Conservation (phyloP, 2,888 invertebrate species). For the Ophion costatus region DNA sequence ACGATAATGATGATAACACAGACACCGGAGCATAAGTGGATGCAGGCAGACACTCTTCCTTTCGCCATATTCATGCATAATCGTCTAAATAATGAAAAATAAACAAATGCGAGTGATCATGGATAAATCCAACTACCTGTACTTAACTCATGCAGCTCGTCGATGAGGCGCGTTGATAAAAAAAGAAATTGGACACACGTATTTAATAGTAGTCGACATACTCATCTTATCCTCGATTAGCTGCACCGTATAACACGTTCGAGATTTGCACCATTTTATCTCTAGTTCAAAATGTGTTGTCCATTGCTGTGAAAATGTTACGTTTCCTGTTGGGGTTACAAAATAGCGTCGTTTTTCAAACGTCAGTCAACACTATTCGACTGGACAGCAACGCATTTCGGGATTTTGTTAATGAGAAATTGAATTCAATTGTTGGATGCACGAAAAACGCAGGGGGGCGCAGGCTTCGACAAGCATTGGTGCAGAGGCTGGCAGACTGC, state of each 20-base stretch:
- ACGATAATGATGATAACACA: constrained; percentile 63
- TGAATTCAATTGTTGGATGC: no score
- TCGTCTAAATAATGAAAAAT: constrained; percentile 15
- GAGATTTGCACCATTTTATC: background rate
- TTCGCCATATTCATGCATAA: background rate
- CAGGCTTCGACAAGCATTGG: no score
- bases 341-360: no score
- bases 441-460: no score
- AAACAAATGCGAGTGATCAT: constrained; percentile 41
- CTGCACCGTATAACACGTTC: no score
- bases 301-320: background rate
- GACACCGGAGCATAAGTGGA: constrained; percentile 52
- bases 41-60: constrained; percentile 26
- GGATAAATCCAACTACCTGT: constrained; percentile 38
- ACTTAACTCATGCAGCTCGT: background rate
- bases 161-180: constrained; percentile 23
- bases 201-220: background rate
- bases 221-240: no score
- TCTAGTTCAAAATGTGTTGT: background rate
- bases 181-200: constrained; percentile 22
- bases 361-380: no score
- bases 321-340: background rate
- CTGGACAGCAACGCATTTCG: no score
- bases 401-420: no score
- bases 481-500: no score